These are phyloP conservation scores for Neotoma lepida DNA, from an alignment of 2,113 vertebrate genomes.

Conservation along the genomic window DNA sequence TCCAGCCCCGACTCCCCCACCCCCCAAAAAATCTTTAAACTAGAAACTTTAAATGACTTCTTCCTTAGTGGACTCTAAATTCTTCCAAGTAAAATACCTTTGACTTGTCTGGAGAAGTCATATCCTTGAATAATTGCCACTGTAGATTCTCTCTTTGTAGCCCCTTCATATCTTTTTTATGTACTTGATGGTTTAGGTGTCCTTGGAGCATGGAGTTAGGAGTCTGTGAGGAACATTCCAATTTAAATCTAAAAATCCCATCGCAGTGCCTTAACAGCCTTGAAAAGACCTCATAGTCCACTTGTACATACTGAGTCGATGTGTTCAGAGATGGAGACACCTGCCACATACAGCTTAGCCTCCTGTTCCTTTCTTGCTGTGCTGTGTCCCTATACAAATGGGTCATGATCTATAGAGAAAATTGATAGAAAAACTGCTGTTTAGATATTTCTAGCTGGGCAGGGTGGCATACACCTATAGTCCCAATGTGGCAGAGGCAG, in stretches of 20 bases:
- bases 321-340: background rate
- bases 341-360: background rate
- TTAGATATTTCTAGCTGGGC: background rate
- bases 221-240: background rate
- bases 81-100: background rate
- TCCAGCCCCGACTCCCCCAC: background rate
- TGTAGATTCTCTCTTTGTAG: background rate
- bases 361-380: background rate
- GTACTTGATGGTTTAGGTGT: background rate
- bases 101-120: background rate
- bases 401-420: background rate
- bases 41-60: slow-evolving; percentile 9
- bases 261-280: background rate
- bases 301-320: background rate
- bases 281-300: background rate
- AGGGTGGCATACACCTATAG: background rate
- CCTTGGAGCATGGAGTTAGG: background rate
- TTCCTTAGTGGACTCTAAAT: background rate
- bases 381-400: background rate
- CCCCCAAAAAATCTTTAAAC: background rate
- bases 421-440: background rate
- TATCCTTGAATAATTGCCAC: background rate
- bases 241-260: background rate
- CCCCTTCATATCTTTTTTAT: background rate
- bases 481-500: background rate